phyloP scores from a whole-genome alignment of 2,888 invertebrate species.

The Hemistola chrysoprasaria region DNA sequence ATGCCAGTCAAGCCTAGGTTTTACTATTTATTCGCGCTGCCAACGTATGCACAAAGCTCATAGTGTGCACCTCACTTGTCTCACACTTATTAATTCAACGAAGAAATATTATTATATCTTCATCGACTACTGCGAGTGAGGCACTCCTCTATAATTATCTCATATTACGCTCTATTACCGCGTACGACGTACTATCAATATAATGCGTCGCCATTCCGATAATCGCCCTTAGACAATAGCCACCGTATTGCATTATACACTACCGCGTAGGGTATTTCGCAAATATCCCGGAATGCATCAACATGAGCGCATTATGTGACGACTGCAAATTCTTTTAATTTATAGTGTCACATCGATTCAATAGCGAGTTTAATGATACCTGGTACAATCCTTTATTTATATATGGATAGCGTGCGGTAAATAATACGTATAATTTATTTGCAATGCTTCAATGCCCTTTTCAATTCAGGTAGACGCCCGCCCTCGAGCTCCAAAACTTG shows the following conservation, averaged over 20 bases:
- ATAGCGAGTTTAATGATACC: slow-evolving; percentile 10
- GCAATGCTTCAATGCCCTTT: slow-evolving; percentile 50
- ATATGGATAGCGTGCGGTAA: slow-evolving; percentile 17
- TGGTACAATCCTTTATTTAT: slow-evolving; percentile 21
- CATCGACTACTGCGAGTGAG: slow-evolving; percentile 57
- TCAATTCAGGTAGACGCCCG: slow-evolving; percentile 59
- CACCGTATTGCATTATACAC: slow-evolving; percentile 47
- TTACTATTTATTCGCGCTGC: slow-evolving; percentile 32
- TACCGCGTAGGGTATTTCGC: slow-evolving; percentile 46
- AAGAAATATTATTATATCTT: slow-evolving; percentile 72
- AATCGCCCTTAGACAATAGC: slow-evolving; percentile 66
- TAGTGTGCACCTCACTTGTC: slow-evolving; percentile 38
- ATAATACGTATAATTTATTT: slow-evolving; percentile 44
- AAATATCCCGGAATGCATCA: slow-evolving; percentile 50
- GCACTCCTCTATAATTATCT: slow-evolving; percentile 64
- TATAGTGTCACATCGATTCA: slow-evolving; percentile 37
- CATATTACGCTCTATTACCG: slow-evolving; percentile 67
- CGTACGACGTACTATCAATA: slow-evolving; percentile 61
- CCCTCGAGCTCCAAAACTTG: slow-evolving; percentile 45
- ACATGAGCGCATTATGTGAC: slow-evolving; percentile 42
- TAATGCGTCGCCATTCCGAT: slow-evolving; percentile 66
- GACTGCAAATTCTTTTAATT: slow-evolving; percentile 43
- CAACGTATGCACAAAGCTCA: slow-evolving; percentile 27
- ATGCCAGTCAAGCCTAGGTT: too few species aligned
- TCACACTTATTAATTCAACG: slow-evolving; percentile 58